Base-by-base conservation (phyloP, 1,140 invertebrate species). In the Ylistrum balloti region DNA sequence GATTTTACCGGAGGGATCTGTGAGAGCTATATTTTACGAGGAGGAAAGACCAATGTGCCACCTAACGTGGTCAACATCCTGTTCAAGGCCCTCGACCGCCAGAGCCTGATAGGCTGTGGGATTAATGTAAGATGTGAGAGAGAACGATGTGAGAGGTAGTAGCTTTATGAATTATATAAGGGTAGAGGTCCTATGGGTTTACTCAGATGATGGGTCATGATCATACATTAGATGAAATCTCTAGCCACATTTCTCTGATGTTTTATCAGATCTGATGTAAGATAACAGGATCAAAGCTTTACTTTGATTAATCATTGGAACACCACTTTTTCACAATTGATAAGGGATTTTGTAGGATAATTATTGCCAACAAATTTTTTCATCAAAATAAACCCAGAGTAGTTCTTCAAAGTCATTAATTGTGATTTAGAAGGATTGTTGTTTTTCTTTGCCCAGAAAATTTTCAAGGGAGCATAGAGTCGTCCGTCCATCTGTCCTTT, bases 41-140 rank as follows among this genome's bases (percentile, higher is more conserved):
- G 94, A 86, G 34, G 88, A 33, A 90, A 93, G 56, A 56, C 91
- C 22, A 93, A 95, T 87, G 90, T 94, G 20, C 94, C 94, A 15
- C 92, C 89, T 88, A 94, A 94, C 86, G 93, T 95, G 74, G 93
- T 95, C 90, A 95, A 95, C 91, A 95, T 95, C 86, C 86, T 95
- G 33, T 95, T 95, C 45, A 95, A 95, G 88, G 91, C 94, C 20
- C 88, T 95, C 32, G 95, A 95, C 33, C 88, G 94, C 87, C 92
- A 94, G 90, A 94, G 94, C 74, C 86, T 95, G 35, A 94, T 95
- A 88, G 94, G 94, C 1, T 94, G 94, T 93, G 93, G 94, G 38
- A 95, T 95, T n/a, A 92, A 94, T 92, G 95, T 95, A 91, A 93
- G 94, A n/a, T n/a, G n/a, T n/a, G n/a, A n/a, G n/a, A n/a, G 93